A percentile compares a stretch with the other conserved stretches of the same genome.
These are phyloP conservation scores for Cossypha dichroa DNA, from an alignment of 2,797 vertebrate genomes.

Conservation along the genomic window DNA sequence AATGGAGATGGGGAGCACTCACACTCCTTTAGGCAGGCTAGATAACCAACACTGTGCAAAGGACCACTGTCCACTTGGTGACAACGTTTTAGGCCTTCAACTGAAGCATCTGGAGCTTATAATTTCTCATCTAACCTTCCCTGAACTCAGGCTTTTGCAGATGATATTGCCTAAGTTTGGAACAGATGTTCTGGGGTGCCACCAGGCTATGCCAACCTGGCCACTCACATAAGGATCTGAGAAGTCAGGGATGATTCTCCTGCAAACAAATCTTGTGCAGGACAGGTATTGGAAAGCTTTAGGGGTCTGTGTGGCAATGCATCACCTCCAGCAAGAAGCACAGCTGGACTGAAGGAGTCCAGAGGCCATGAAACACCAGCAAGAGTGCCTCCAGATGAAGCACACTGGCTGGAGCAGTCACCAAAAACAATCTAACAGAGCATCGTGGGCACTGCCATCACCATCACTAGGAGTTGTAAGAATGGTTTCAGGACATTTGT, in stretches of 20 bases:
- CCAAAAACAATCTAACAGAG: background rate
- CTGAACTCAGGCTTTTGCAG: background rate
- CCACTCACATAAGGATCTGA: background rate
- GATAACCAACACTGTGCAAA: background rate
- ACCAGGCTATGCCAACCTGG: background rate
- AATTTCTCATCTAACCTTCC: background rate
- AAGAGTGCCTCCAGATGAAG: background rate
- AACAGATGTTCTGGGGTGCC: background rate
- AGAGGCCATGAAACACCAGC: background rate
- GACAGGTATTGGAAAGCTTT: background rate
- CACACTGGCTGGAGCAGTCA: background rate
- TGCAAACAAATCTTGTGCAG: rapidly evolving
- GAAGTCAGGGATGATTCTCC: background rate
- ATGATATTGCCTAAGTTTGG: background rate
- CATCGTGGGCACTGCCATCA: background rate
- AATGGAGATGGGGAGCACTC: background rate
- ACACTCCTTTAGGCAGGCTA: background rate
- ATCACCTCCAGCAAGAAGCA: background rate
- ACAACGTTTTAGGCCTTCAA: background rate
- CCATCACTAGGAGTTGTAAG: background rate
- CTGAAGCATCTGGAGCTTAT: background rate
- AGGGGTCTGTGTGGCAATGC: background rate
- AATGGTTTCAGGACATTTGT: background rate
- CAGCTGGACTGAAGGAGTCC: background rate
- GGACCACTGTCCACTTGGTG: background rate